Base-by-base conservation (phyloP, 2,113 vertebrate species). In the Canis aureus region DNA sequence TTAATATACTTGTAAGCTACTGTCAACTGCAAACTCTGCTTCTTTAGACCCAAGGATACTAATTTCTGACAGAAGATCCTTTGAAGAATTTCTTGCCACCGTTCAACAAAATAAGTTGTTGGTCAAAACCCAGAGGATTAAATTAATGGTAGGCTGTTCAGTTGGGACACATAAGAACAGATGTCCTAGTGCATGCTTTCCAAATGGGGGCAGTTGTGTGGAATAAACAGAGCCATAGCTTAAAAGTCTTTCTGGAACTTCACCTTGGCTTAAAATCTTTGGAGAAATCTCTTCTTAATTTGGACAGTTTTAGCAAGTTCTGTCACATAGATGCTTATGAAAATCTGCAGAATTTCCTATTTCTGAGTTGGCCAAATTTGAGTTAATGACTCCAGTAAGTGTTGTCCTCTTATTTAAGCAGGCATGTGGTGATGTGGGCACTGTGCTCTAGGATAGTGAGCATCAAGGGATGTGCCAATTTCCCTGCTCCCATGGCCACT, bases 61-160 rank as follows among this genome's bases (percentile, higher is more conserved):
- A 27, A 92, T 95, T 88, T 96, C 62, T 51, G 35, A 79, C 59
- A 95, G 60, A 89, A 49, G 57, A 88, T 64, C 53, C 84, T 95
- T 78, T 81, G 64, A 96, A 95, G 71, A 91, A 23, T 81, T 91
- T 95, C 43, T 97, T 93, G 81, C 53, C 60, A 19, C 25, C 32
- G 12, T 66, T 94, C 55, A 51, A 8, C 81, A n/a, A 96, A 89
- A 81, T 78, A 20, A 66, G 55, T 73, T 89, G 22, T 38, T 97
- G 53, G 35, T 64, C 59, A 53, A 89, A 84, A 96, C 64, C 53
- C 64, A 43, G 83, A 91, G 59, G 64, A n/a, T 88, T 80, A 49
- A 32, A 60, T 80, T 74, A 16, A 82, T 5, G 27, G 20, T 55
- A n/a, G n/a, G 15, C 27, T 81, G 0, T 84, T 76, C 38, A 32